These are phyloP conservation scores for Pachypeltis micranthus DNA, from an alignment of 1,140 invertebrate genomes.

Conservation along the genomic window DNA sequence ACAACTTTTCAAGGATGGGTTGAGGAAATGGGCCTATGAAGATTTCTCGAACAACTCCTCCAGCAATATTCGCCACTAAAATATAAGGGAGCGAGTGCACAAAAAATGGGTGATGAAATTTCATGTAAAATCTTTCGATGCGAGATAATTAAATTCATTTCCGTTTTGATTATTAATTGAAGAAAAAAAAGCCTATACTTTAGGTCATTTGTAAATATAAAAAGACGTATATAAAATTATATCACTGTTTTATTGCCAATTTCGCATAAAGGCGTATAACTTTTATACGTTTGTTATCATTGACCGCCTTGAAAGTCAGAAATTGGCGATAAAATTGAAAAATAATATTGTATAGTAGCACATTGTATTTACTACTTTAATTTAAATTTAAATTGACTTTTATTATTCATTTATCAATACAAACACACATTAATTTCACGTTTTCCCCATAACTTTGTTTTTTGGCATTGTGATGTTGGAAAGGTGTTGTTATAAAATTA, in stretches of 20 bases:
- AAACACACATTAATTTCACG: too few species aligned
- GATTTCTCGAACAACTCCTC: too few species aligned
- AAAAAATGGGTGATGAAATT: neutral
- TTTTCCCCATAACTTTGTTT: too few species aligned
- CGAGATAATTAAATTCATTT: neutral
- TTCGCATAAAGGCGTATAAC: neutral
- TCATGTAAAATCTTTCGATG: neutral
- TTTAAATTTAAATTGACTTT: too few species aligned
- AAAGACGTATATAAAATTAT: neutral
- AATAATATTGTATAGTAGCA: slow-evolving; percentile 4
- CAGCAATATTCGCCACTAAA: too few species aligned
- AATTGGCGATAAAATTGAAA: neutral
- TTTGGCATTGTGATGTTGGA: too few species aligned
- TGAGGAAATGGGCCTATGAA: too few species aligned
- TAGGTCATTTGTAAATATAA: neutral
- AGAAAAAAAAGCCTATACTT: neutral
- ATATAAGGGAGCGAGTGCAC: too few species aligned
- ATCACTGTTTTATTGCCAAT: neutral
- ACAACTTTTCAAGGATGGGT: too few species aligned
- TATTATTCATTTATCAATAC: too few species aligned
- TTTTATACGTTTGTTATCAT: neutral
- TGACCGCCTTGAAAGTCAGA: neutral
- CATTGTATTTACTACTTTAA: neutral
- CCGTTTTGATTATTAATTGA: too few species aligned
- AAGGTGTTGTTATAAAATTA: too few species aligned